Percentiles rank a stretch among this genome's conserved stretches.
Conservation (phyloP, 2,888 invertebrate genomes). For the Drosophila nr. perissopoda region DNA sequence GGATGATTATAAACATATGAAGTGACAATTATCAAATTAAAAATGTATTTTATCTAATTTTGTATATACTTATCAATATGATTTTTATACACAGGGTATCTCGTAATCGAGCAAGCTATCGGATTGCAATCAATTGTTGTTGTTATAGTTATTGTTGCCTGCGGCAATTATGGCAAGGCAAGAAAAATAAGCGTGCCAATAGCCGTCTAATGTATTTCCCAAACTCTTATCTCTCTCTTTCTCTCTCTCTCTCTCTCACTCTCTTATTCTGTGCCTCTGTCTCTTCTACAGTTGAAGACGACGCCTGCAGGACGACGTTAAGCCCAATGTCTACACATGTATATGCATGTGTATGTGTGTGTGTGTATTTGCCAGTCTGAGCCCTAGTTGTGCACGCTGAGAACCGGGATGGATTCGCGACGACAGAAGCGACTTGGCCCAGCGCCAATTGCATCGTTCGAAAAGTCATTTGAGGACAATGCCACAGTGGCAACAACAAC, state of each 20-base stretch:
- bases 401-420: constrained; percentile 78
- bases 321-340: constrained; percentile 17
- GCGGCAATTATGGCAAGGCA: constrained; percentile 64
- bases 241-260: not conserved
- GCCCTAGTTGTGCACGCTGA: constrained; percentile 46
- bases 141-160: constrained; percentile 51
- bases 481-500: constrained; percentile 57
- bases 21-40: not conserved
- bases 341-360: constrained; percentile 20
- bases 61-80: not conserved
- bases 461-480: constrained; percentile 86
- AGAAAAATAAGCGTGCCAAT: constrained; percentile 67
- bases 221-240: not conserved
- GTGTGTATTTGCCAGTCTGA: constrained; percentile 26
- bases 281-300: constrained; percentile 24
- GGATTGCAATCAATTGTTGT: constrained; percentile 5
- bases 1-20: not conserved
- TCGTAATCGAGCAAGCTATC: not conserved
- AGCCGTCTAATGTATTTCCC: constrained; percentile 56
- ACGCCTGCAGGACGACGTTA: constrained; percentile 40
- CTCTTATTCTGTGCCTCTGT: not conserved
- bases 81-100: not conserved
- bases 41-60: not conserved
- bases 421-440: constrained; percentile 93
- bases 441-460: constrained; percentile 97